Evolutionary conservation across 2,113 vertebrate genomes (phyloP).

Genomic region (Dunckerocampus dactyliophorus): DNA sequence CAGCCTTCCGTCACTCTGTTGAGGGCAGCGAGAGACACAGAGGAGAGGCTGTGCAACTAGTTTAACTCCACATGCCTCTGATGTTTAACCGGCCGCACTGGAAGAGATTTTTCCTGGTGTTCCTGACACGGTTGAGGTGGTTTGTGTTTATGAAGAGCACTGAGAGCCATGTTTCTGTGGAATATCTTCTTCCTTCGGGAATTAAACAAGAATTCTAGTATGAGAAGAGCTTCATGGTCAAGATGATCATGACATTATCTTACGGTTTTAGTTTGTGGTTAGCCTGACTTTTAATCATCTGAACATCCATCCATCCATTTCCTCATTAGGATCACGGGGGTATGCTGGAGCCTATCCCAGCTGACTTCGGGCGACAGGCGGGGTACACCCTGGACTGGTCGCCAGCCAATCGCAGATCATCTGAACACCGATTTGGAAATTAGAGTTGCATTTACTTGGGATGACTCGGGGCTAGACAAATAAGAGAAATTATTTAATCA

Average conservation of each 20-base stretch:
- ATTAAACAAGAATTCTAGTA: background rate
- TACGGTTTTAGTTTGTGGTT: no score
- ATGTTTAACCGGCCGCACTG: slow-evolving; percentile 28
- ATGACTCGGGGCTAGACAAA: no score
- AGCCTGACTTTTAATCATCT: no score
- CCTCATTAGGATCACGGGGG: no score
- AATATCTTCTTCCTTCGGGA: slow-evolving; percentile 3
- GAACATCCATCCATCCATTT: no score
- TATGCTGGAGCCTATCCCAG: no score
- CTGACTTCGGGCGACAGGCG: no score
- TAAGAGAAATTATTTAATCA: no score
- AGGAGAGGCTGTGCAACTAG: slow-evolving; percentile 21
- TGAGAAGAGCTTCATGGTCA: background rate
- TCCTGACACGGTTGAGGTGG: slow-evolving; percentile 30
- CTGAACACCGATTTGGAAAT: no score
- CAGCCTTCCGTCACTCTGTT: slow-evolving; percentile 36
- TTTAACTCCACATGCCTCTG: slow-evolving; percentile 30
- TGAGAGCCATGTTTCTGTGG: slow-evolving; percentile 12
- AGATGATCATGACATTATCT: background rate
- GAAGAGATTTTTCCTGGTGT: slow-evolving; percentile 33
- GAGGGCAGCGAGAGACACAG: slow-evolving; percentile 25
- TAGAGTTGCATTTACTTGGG: no score
- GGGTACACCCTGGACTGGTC: no score
- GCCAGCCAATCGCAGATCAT: no score
- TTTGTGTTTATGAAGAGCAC: slow-evolving; percentile 24